Percentiles rank a stretch among this genome's conserved stretches.
Evolutionary conservation across 2,113 vertebrate genomes (phyloP).

Genomic region (Podarcis cretensis): DNA sequence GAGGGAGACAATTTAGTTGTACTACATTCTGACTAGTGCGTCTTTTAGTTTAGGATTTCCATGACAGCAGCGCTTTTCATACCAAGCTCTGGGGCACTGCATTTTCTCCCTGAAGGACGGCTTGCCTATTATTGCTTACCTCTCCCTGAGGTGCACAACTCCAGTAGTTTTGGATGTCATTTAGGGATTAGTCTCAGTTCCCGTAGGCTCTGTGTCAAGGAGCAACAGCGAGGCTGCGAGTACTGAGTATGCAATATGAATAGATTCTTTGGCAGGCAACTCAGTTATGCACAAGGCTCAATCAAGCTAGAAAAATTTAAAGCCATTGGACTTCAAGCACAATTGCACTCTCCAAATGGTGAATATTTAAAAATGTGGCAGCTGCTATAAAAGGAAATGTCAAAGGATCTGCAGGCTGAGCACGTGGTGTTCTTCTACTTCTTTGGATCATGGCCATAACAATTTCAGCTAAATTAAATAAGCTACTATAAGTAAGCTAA

Average conservation of each 20-base stretch:
- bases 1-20: no score
- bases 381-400: background rate
- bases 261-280: background rate
- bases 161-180: background rate
- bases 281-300: background rate
- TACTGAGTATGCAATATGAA: background rate
- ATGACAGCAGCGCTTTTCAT: background rate
- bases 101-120: background rate
- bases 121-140: background rate
- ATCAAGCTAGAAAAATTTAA: background rate
- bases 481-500: background rate
- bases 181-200: no score
- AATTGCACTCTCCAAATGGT: no score
- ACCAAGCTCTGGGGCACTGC: no score
- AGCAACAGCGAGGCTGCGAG: background rate
- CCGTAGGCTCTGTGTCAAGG: no score
- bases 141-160: background rate
- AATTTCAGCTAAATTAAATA: conserved; percentile 3
- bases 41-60: no score
- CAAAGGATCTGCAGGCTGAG: background rate
- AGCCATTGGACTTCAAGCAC: background rate
- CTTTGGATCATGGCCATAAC: background rate
- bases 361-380: background rate
- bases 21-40: no score
- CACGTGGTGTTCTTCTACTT: background rate